These are phyloP conservation scores for Caenorhabditis becei DNA, from an alignment of 2,888 invertebrate species.

Conservation along the genomic window DNA sequence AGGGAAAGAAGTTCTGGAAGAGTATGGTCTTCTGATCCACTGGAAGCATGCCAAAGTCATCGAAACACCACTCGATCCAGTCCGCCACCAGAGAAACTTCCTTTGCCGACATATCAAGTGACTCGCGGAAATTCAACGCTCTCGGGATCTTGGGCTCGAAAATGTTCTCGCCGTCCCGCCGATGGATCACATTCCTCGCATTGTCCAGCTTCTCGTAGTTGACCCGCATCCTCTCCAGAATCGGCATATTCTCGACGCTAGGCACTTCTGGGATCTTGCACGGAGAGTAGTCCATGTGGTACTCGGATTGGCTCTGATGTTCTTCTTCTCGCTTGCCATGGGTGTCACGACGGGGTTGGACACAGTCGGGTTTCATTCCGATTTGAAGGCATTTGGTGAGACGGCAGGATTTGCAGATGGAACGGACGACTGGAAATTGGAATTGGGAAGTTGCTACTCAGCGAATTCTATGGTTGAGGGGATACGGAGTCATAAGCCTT, in stretches of 20 bases:
- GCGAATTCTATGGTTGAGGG: too few relatives aligned
- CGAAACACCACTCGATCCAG: conserved; percentile 46
- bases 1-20: conserved; percentile 26
- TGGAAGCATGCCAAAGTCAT: conserved; percentile 26
- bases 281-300: background rate
- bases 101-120: conserved; percentile 15
- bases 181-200: conserved; percentile 30
- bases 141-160: conserved; percentile 33
- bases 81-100: conserved; percentile 42
- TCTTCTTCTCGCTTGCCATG: conserved; percentile 40
- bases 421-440: conserved; percentile 72
- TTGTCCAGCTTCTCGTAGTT: conserved; percentile 33
- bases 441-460: too few relatives aligned
- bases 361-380: conserved; percentile 76
- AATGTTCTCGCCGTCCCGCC: conserved; percentile 35
- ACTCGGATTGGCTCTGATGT: background rate
- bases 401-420: conserved; percentile 77
- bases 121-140: conserved; percentile 17
- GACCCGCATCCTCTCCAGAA: conserved; percentile 24
- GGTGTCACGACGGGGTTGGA: conserved; percentile 56
- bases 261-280: background rate
- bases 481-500: too few relatives aligned
- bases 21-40: conserved; percentile 29
- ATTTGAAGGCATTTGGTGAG: conserved; percentile 70
- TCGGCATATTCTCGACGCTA: conserved; percentile 38